These are phyloP conservation scores for human DNA, from an alignment of 2,113 vertebrate species.

Conservation along the genomic window DNA sequence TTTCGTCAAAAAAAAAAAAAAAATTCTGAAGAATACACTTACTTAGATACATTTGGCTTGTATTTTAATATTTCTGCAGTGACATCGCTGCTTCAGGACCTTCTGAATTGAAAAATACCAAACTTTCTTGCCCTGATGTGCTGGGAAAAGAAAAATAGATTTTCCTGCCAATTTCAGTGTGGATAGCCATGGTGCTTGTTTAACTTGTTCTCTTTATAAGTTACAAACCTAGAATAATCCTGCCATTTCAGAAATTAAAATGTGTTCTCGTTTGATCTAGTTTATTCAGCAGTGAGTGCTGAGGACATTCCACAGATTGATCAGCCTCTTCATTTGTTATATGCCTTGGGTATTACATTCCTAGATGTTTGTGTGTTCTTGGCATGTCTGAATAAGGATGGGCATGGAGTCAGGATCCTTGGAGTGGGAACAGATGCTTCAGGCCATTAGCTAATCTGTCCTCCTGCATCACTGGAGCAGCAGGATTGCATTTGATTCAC, in stretches of 20 bases:
- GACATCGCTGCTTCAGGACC: slow-evolving; percentile 36
- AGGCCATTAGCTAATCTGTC: slow-evolving; percentile 45
- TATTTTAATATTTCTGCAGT: slow-evolving; percentile 54
- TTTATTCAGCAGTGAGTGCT: slow-evolving; percentile 70
- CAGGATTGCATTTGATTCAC: slow-evolving; percentile 43
- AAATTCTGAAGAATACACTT: slow-evolving; percentile 13
- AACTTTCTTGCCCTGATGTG: slow-evolving; percentile 9
- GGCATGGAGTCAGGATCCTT: slow-evolving; percentile 32
- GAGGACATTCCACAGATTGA: slow-evolving; percentile 56
- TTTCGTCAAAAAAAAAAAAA: no score
- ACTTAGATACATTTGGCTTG: slow-evolving; percentile 34
- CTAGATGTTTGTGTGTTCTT: slow-evolving; percentile 42
- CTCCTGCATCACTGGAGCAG: slow-evolving; percentile 32
- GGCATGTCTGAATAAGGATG: slow-evolving; percentile 24
- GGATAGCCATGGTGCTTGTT: slow-evolving; percentile 8
- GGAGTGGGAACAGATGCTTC: slow-evolving; percentile 46
- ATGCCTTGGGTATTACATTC: slow-evolving; percentile 34
- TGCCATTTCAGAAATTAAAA: slow-evolving; percentile 52
- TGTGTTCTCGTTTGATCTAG: slow-evolving; percentile 69
- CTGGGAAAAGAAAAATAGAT: not conserved
- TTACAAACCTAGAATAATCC: slow-evolving; percentile 11
- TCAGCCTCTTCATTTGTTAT: slow-evolving; percentile 47
- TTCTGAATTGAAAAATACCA: slow-evolving; percentile 46
- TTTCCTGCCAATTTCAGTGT: slow-evolving; percentile 4
- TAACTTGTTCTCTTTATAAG: slow-evolving; percentile 16